Conservation (phyloP, 1,140 invertebrate genomes). For the Elymnias hypermnestra region DNA sequence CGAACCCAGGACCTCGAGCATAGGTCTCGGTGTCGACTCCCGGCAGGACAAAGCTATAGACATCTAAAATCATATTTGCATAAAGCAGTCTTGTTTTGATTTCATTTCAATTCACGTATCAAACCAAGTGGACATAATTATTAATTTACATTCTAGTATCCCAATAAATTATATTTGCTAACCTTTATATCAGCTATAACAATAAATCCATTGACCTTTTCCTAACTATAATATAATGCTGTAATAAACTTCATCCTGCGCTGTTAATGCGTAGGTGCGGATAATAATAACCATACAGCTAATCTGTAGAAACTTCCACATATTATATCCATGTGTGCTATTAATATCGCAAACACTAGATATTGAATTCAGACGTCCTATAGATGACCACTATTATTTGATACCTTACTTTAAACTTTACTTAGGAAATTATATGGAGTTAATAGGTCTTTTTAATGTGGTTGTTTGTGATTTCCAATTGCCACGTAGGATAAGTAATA, state of each 20-base stretch:
- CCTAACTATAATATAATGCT: not conserved
- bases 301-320: slow-evolving; percentile 16
- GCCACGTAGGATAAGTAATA: slow-evolving; percentile 39
- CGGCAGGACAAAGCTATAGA: no score
- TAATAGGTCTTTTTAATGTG: slow-evolving; percentile 9
- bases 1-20: no score
- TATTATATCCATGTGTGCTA: slow-evolving; percentile 25
- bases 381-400: slow-evolving; percentile 7
- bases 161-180: slow-evolving; percentile 1
- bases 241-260: slow-evolving; percentile 1
- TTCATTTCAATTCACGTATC: no score
- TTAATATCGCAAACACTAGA: slow-evolving; percentile 43
- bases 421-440: no score
- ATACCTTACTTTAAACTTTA: no score
- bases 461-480: slow-evolving; percentile 14
- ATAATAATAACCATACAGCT: slow-evolving; percentile 12
- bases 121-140: no score
- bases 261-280: slow-evolving; percentile 9
- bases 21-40: no score
- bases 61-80: no score
- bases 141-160: no score
- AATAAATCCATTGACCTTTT: slow-evolving; percentile 2
- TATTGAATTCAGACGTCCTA: slow-evolving; percentile 35
- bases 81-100: no score
- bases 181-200: not conserved